Percentiles rank a stretch among this genome's conserved stretches.
Evolutionary conservation across 2,888 invertebrate species (phyloP).

Genomic region (Ptilodon capucinus): DNA sequence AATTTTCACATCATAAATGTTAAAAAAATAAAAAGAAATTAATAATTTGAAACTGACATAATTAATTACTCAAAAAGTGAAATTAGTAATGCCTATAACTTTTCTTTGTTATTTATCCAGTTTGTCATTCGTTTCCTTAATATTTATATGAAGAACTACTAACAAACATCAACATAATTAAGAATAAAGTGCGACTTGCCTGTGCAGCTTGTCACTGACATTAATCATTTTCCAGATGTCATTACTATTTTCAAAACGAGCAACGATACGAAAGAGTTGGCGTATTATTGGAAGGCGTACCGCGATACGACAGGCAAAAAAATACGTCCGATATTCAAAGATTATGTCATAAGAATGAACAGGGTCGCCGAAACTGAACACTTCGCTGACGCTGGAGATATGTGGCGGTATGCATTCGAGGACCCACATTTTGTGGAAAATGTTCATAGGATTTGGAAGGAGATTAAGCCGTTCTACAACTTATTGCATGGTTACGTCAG

Average conservation of each 20-base stretch:
- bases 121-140: not conserved
- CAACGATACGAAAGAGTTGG: conserved; percentile 83
- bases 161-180: no score
- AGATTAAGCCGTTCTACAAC: conserved; percentile 85
- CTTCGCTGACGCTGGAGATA: conserved; percentile 71
- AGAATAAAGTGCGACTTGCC: not conserved
- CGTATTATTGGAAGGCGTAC: conserved; percentile 86
- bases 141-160: no score
- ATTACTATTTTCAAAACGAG: conserved; percentile 72
- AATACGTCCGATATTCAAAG: conserved; percentile 82
- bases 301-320: conserved; percentile 84
- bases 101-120: not conserved
- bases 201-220: not conserved
- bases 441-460: conserved; percentile 78
- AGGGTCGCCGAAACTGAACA: conserved; percentile 82
- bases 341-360: conserved; percentile 84
- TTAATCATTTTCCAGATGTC: conserved; percentile 51
- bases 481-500: conserved; percentile 85
- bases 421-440: conserved; percentile 65
- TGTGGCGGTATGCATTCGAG: conserved; percentile 75
- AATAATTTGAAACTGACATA: not conserved
- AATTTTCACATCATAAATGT: no score
- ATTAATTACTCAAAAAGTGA: not conserved
- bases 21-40: no score
- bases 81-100: not conserved